Conservation (phyloP, 1,140 invertebrate genomes). For the Capitella teleta region DNA sequence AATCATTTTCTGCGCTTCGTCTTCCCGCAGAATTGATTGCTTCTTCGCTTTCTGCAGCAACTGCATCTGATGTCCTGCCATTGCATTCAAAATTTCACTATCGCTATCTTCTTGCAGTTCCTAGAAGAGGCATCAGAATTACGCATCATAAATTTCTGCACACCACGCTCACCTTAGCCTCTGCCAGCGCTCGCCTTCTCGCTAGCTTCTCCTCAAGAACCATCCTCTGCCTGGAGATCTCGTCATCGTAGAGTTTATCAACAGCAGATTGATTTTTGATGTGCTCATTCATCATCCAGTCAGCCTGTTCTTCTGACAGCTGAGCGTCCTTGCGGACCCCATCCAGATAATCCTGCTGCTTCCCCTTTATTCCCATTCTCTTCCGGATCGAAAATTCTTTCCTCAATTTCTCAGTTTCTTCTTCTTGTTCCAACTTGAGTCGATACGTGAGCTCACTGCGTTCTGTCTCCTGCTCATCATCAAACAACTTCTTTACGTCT, state of each 20-base stretch:
- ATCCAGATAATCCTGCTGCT: constrained; percentile 22
- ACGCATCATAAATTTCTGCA: not conserved
- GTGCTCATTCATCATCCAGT: constrained; percentile 29
- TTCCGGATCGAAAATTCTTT: constrained; percentile 35
- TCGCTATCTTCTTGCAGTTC: not conserved
- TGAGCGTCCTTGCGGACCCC: constrained; percentile 20
- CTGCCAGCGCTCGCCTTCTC: constrained; percentile 24
- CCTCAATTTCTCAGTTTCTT: constrained; percentile 34
- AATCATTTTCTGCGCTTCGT: constrained; percentile 20
- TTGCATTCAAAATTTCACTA: not conserved
- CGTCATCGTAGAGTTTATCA: constrained; percentile 32
- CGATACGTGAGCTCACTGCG: constrained; percentile 28
- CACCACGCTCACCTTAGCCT: constrained; percentile 24
- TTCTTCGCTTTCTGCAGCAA: not conserved
- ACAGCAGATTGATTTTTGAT: constrained; percentile 11
- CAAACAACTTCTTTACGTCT: constrained; percentile 21
- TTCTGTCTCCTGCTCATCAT: constrained; percentile 27
- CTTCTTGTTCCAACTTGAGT: constrained; percentile 36
- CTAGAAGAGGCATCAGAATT: no score
- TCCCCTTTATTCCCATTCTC: constrained; percentile 28
- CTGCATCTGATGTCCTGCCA: not conserved
- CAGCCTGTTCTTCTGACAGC: constrained; percentile 24
- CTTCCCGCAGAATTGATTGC: constrained; percentile 11
- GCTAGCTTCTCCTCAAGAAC: constrained; percentile 35
- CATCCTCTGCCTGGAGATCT: constrained; percentile 33